Percentiles rank a stretch among this genome's conserved stretches.
phyloP scores from a whole-genome alignment of 2,113 vertebrate species.

The Protobothrops mucrosquamatus region DNA sequence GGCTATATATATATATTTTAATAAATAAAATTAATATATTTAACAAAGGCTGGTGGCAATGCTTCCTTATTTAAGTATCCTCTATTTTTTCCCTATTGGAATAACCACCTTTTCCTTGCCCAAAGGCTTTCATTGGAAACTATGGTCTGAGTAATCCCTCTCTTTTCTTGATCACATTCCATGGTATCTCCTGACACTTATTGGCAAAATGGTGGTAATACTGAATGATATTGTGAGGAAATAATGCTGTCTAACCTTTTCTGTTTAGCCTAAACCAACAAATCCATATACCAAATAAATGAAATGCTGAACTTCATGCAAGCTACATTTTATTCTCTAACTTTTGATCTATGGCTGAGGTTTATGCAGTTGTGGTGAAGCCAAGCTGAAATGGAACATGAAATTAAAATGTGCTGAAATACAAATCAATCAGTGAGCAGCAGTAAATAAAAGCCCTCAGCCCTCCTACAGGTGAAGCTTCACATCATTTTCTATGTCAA shows the following conservation, averaged over 20 bases:
- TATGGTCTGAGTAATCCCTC: neutral
- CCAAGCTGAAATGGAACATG: slow-evolving; percentile 33
- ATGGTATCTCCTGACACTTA: neutral
- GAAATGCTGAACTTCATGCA: neutral
- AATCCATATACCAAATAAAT: neutral
- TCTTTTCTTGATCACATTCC: neutral
- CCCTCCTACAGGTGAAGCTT: neutral
- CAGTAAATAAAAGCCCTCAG: slow-evolving; percentile 24
- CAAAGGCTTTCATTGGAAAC: neutral
- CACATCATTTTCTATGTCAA: neutral
- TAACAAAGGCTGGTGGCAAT: neutral
- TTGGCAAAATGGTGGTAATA: neutral
- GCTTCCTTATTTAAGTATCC: neutral
- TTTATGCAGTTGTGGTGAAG: neutral
- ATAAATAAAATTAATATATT: neutral
- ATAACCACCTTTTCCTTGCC: neutral
- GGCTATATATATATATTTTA: too few species aligned
- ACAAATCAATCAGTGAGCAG: slow-evolving; percentile 1
- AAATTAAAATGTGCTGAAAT: slow-evolving; percentile 21
- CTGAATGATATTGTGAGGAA: neutral
- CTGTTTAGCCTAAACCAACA: neutral
- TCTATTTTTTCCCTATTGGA: neutral
- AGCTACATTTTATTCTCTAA: slow-evolving; percentile 5
- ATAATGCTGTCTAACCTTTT: neutral
- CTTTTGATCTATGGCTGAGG: neutral